phyloP scores from a whole-genome alignment of 2,113 vertebrate genomes.

The Rhipidura dahli region DNA sequence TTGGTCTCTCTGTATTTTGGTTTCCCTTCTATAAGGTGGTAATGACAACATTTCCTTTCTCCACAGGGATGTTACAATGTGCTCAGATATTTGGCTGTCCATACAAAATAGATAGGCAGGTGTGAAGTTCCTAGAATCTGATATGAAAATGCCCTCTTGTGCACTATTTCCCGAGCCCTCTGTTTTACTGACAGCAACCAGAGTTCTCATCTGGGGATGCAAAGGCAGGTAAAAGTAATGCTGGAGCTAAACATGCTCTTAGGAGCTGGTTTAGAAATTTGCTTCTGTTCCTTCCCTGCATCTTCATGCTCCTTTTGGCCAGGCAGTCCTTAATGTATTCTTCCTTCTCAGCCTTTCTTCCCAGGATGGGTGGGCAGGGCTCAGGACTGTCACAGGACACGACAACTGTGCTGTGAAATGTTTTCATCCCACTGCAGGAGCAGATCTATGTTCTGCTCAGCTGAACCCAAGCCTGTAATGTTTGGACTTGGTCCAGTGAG shows the following conservation, averaged over 20 bases:
- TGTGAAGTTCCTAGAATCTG: neutral
- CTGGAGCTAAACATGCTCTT: neutral
- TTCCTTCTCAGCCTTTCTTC: neutral
- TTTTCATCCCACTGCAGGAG: neutral
- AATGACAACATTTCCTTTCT: neutral
- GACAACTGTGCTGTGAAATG: neutral
- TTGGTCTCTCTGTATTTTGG: neutral
- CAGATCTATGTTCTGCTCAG: neutral
- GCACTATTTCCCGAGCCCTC: neutral
- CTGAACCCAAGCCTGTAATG: neutral
- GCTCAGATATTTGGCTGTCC: neutral
- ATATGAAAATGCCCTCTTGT: neutral
- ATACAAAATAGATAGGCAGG: neutral
- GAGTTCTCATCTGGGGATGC: neutral
- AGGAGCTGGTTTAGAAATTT: neutral
- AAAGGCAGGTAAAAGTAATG: neutral
- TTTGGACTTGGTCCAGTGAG: constrained; percentile 26
- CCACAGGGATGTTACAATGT: neutral
- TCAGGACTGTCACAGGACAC: neutral
- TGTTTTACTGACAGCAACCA: neutral
- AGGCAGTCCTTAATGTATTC: neutral
- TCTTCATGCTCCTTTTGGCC: neutral
- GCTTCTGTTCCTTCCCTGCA: neutral
- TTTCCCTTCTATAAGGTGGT: neutral
- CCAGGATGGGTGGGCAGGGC: neutral